Base-by-base conservation (phyloP, 2,113 vertebrate genomes). In the Calonectris borealis region DNA sequence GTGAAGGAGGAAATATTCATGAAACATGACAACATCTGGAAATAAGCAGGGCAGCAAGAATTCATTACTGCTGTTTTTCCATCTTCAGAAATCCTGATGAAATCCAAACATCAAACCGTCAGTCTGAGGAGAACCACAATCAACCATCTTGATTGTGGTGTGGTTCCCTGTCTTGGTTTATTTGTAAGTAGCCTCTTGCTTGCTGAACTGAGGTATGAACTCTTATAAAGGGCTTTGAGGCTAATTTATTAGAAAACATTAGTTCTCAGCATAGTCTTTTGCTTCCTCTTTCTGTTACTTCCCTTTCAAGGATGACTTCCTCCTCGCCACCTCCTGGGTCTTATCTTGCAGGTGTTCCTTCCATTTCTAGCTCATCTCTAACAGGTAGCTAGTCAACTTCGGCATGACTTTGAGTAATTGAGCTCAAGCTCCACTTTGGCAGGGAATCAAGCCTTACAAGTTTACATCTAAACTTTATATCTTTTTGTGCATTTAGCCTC, bases 261-360 rank as follows among this genome's bases (percentile, higher is more conserved):
- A 55, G 27, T 70, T 86, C 54, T 94, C 38, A n/a, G 3, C 34
- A 11, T 20, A 71, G 16, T 40, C 20, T 66, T 13, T 75, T 87
- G 32, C 20, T 90, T 40, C 29, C 6, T 71, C 10, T 89, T 88
- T 81, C 38, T 82, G 46, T 60, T 71, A 38, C 42, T 78, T 86
- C 31, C 16, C 14, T 87, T 75, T 82, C 81, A 91, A 89, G 71
- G 31, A 31, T 21, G 3, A 34, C 24, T 89, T 82, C 38, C 29
- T 76, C 25, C n/a, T 4, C 7, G 1, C 2, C 14, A 51, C 10
- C 18, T 69, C 62, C 9, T 10, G 2, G 9, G 44, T 72, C 21
- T 93, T 69, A 65, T 86, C 64, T 93, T 90, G 83, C 62, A 90
- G 68, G 40, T 82, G 54, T 81, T 96, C 20, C 31, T 88, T 94